These are phyloP conservation scores for Xylota sylvarum DNA, from an alignment of 2,888 invertebrate species.

Conservation along the genomic window DNA sequence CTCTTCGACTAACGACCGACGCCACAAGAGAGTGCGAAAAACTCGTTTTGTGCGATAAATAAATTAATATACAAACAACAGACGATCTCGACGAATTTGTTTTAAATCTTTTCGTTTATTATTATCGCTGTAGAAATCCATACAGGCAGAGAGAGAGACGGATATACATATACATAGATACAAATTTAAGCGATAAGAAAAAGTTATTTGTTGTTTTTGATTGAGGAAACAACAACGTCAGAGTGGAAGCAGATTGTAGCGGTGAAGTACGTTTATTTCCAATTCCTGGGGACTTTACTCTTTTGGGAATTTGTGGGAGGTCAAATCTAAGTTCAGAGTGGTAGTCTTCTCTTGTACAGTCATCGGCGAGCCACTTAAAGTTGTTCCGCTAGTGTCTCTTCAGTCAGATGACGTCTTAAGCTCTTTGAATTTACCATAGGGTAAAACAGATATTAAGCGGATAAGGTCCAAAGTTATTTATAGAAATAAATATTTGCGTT, in stretches of 20 bases:
- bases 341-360: neutral
- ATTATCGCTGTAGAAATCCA: neutral
- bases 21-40: conserved; percentile 9
- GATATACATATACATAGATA: too few species aligned
- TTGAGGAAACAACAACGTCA: conserved; percentile 4
- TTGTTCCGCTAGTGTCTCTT: conserved; percentile 5
- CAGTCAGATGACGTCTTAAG: neutral
- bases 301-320: neutral
- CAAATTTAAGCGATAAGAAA: neutral
- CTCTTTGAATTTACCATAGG: neutral
- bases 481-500: too few species aligned
- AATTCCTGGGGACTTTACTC: neutral
- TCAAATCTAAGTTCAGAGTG: neutral
- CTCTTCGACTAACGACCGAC: neutral
- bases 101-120: neutral
- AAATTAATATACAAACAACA: neutral
- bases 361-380: neutral
- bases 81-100: neutral
- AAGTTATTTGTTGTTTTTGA: neutral
- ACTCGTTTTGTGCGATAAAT: conserved; percentile 14
- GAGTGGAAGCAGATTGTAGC: neutral
- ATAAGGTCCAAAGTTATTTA: too few species aligned
- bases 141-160: neutral
- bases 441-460: neutral
- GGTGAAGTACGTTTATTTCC: conserved; percentile 19